phyloP scores from a whole-genome alignment of 2,797 vertebrate species.

The Pangasius larnaudii region DNA sequence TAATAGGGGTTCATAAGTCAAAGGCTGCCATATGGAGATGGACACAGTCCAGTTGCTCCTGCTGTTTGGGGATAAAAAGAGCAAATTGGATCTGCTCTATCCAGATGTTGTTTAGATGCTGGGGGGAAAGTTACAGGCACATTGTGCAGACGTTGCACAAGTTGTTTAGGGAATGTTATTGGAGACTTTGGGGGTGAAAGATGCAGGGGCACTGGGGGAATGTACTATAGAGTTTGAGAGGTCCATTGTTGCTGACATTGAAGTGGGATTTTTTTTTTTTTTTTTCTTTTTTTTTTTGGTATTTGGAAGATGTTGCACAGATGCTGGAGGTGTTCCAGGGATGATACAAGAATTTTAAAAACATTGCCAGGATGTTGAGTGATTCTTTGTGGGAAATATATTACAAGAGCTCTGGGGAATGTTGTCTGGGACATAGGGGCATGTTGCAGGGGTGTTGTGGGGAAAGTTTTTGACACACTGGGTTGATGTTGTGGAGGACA shows the following conservation, averaged over 20 bases:
- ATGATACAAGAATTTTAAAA: not conserved
- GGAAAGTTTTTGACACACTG: constrained; percentile 46
- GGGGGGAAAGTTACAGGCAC: constrained; percentile 6
- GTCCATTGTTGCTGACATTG: not conserved
- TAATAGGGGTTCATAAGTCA: constrained; percentile 45
- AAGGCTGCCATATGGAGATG: constrained; percentile 65
- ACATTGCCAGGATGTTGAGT: not conserved
- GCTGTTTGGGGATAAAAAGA: constrained; percentile 51
- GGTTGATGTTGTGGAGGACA: not conserved
- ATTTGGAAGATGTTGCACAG: not conserved
- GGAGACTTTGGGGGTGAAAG: not conserved
- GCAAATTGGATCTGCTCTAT: constrained; percentile 59
- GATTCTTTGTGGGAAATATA: not conserved
- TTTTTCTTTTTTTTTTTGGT: too few species aligned
- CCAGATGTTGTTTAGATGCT: constrained; percentile 31
- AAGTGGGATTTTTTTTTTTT: not conserved
- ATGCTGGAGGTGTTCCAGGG: not conserved
- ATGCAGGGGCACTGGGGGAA: not conserved
- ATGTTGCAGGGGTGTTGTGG: constrained; percentile 41
- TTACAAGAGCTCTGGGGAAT: not conserved
- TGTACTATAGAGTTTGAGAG: not conserved
- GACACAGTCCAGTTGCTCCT: constrained; percentile 64
- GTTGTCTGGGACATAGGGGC: constrained; percentile 38
- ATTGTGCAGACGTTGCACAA: constrained; percentile 21
- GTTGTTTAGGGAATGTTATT: constrained; percentile 5